A percentile compares a stretch with the other conserved stretches of the same genome.
Conservation (phyloP, 2,113 vertebrate species). For the Morone chrysops region DNA sequence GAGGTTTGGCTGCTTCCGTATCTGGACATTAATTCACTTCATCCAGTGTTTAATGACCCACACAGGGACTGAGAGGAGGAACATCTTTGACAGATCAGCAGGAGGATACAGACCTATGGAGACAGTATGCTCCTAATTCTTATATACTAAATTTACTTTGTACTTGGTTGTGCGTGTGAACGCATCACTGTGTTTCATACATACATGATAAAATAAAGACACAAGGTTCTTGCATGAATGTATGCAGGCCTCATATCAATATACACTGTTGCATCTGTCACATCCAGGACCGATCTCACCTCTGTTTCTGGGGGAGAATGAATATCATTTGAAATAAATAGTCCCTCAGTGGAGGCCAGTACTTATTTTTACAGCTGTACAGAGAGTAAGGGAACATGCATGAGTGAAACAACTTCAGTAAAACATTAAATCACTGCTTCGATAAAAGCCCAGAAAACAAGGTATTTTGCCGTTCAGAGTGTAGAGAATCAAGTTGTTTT, state of each 20-base stretch:
- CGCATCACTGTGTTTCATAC: not conserved
- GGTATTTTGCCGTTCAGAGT: conserved; percentile 5
- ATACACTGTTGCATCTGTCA: conserved; percentile 20
- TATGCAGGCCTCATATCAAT: conserved; percentile 20
- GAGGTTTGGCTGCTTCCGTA: conserved; percentile 6
- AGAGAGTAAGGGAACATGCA: conserved; percentile 19
- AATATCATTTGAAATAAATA: conserved; percentile 60
- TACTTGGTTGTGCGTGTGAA: not conserved
- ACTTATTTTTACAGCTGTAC: conserved; percentile 79
- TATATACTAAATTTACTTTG: conserved; percentile 2
- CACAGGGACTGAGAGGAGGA: conserved; percentile 22
- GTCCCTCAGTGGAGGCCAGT: conserved; percentile 47
- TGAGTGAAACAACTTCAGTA: conserved; percentile 43
- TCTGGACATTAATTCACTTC: conserved; percentile 1
- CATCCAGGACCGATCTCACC: conserved; percentile 33
- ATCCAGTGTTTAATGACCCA: conserved; percentile 21
- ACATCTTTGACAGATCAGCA: conserved; percentile 5
- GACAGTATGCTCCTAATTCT: not conserved
- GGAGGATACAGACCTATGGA: not conserved
- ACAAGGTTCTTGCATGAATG: not conserved
- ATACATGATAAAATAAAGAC: conserved; percentile 4
- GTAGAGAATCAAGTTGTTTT: conserved; percentile 6
- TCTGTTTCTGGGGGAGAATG: conserved; percentile 39
- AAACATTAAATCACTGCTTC: conserved; percentile 45
- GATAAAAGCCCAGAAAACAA: conserved; percentile 43